Evolutionary conservation across 2,797 vertebrate species (phyloP).

Genomic region (Buceros bicornis): DNA sequence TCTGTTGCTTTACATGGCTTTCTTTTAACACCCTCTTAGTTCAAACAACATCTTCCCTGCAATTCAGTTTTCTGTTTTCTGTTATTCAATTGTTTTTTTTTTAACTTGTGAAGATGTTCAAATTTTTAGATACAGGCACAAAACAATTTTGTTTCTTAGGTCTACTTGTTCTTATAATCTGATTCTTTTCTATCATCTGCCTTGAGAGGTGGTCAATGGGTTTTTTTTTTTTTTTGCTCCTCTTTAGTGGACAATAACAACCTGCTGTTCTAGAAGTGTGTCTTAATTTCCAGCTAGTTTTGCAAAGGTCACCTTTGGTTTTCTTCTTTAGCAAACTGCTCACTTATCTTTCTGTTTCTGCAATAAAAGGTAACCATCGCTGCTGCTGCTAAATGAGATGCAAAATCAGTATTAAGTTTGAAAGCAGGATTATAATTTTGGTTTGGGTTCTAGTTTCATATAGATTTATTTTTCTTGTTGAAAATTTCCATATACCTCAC

Average conservation of each 20-base stretch:
- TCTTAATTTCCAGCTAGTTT: neutral
- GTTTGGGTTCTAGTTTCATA: neutral
- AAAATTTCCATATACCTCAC: neutral
- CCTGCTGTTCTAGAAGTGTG: neutral
- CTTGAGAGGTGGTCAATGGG: neutral
- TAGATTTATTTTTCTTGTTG: neutral
- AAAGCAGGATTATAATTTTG: neutral
- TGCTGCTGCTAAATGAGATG: neutral
- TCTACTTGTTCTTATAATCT: neutral
- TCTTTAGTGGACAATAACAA: neutral
- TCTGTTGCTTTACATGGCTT: neutral
- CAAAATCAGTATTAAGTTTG: neutral
- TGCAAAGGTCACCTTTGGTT: neutral
- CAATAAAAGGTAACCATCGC: neutral
- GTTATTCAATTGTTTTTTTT: neutral
- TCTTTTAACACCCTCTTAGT: neutral
- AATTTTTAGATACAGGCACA: neutral
- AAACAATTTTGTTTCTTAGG: neutral
- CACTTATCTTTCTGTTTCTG: neutral
- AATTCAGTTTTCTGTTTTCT: neutral
- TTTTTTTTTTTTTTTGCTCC: neutral
- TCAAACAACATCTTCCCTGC: neutral
- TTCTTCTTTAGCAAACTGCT: neutral
- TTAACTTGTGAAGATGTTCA: neutral
- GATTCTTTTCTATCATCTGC: neutral